phyloP scores from a whole-genome alignment of 2,113 vertebrate genomes.

The Romanogobio albipinnatus region DNA sequence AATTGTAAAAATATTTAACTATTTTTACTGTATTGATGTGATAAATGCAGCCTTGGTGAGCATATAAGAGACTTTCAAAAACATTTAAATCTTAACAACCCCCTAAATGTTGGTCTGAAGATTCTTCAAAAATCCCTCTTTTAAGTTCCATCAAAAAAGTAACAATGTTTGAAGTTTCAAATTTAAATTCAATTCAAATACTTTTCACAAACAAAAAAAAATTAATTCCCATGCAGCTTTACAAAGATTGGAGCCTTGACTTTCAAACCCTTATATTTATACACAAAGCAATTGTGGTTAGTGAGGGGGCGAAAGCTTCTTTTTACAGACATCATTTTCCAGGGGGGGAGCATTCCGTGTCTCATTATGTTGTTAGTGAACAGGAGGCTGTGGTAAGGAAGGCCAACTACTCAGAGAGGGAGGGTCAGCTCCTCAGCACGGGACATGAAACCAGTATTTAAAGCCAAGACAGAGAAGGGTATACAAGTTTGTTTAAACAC shows the following conservation, averaged over 20 bases:
- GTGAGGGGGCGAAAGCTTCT: slow-evolving; percentile 28
- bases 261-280: slow-evolving; percentile 45
- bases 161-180: no score
- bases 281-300: slow-evolving; percentile 37
- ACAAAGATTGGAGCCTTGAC: not conserved
- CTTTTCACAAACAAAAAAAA: no score
- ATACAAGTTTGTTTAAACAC: slow-evolving; percentile 1
- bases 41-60: not conserved
- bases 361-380: slow-evolving; percentile 23
- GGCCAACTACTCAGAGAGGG: slow-evolving; percentile 24
- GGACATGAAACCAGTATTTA: slow-evolving; percentile 11
- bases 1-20: not conserved
- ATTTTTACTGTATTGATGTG: not conserved
- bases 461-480: not conserved
- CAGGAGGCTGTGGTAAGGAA: slow-evolving; percentile 14
- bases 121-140: no score
- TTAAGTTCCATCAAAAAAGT: no score
- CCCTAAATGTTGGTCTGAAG: not conserved
- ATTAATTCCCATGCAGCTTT: not conserved
- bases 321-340: slow-evolving; percentile 41
- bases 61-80: not conserved
- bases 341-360: not conserved
- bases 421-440: slow-evolving; percentile 7
- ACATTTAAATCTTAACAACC: not conserved
- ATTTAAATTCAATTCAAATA: not conserved